These are phyloP conservation scores for Apantesis nais DNA, from an alignment of 2,888 invertebrate species.

Conservation along the genomic window DNA sequence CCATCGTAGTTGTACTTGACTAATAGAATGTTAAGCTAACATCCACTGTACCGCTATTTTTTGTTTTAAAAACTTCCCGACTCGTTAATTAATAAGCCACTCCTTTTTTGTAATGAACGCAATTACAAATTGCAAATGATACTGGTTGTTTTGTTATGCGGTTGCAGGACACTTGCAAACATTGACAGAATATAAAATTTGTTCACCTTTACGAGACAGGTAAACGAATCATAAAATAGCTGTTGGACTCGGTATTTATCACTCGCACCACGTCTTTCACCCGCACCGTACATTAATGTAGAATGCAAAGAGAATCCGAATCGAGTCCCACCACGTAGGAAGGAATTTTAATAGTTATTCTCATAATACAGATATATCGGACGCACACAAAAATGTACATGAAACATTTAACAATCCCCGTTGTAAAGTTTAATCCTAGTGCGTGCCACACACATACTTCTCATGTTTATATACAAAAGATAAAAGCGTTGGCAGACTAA, in stretches of 20 bases:
- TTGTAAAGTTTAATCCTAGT: neutral
- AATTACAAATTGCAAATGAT: conserved; percentile 53
- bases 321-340: conserved; percentile 42
- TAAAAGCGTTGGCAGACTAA: conserved; percentile 40
- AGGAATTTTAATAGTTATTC: conserved; percentile 69
- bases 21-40: conserved; percentile 54
- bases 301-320: conserved; percentile 61
- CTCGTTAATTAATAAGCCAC: conserved; percentile 40
- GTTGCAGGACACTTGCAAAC: conserved; percentile 52
- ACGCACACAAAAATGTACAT: neutral
- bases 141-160: conserved; percentile 52
- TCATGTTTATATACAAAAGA: conserved; percentile 40
- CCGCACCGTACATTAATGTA: conserved; percentile 51
- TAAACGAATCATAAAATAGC: conserved; percentile 63
- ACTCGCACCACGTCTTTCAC: conserved; percentile 68
- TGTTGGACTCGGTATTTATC: conserved; percentile 60
- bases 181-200: conserved; percentile 58
- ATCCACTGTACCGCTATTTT: conserved; percentile 33
- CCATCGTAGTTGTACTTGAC: conserved; percentile 63
- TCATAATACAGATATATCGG: conserved; percentile 38
- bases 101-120: conserved; percentile 50
- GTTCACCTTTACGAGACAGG: conserved; percentile 54
- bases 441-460: conserved; percentile 21
- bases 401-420: neutral
- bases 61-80: conserved; percentile 27